phyloP scores from a whole-genome alignment of 2,797 vertebrate species.

The Spea hammondii region DNA sequence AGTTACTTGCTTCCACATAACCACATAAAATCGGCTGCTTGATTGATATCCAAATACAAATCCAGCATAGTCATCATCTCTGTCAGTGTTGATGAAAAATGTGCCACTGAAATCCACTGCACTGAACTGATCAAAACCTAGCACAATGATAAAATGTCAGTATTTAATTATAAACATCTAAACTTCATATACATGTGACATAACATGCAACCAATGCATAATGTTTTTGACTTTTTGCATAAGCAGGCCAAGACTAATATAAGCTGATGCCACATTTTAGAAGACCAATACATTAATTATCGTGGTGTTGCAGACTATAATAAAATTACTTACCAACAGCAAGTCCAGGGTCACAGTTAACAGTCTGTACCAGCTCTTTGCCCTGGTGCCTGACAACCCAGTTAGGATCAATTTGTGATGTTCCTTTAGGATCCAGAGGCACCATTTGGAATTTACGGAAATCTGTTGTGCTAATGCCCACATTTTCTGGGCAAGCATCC shows the following conservation, averaged over 20 bases:
- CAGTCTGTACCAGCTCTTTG: conserved; percentile 97
- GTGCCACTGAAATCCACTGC: conserved; percentile 98
- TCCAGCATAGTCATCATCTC: conserved; percentile 96
- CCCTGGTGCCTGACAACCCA: conserved; percentile 98
- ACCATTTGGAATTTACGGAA: conserved; percentile 99
- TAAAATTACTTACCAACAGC: conserved; percentile 82
- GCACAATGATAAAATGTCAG: neutral
- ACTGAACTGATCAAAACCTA: conserved; percentile 96
- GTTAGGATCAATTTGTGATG: conserved; percentile 97
- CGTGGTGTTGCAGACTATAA: too few relatives aligned
- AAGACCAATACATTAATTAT: too few relatives aligned
- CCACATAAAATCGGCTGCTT: conserved; percentile 96
- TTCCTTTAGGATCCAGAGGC: conserved; percentile 95
- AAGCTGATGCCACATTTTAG: too few relatives aligned
- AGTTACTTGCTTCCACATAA: conserved; percentile 99
- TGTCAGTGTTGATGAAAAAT: conserved; percentile 97
- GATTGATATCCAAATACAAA: conserved; percentile 99
- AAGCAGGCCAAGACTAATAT: too few relatives aligned
- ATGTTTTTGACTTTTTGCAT: neutral
- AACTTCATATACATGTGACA: too few relatives aligned
- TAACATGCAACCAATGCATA: too few relatives aligned
- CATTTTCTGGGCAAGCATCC: conserved; percentile 95
- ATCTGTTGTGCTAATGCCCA: conserved; percentile 93
- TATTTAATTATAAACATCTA: neutral
- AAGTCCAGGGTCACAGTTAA: conserved; percentile 98